Evolutionary conservation across 2,113 vertebrate species (phyloP).

Genomic region (Piprites chloris): DNA sequence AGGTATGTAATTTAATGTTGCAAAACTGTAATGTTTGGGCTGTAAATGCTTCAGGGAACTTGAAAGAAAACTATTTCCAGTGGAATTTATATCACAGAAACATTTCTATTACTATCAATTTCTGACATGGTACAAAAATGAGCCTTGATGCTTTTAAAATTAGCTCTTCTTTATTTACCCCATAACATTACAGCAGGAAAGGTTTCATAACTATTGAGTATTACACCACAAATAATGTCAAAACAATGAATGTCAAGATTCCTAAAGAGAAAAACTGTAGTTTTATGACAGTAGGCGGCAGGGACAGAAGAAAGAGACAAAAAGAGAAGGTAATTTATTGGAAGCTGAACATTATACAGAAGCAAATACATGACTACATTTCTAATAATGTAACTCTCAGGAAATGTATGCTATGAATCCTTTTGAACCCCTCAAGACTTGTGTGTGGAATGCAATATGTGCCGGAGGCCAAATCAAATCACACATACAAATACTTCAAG

Average conservation of each 20-base stretch:
- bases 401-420: background rate
- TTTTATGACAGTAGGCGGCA: background rate
- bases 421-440: background rate
- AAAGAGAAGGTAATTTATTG: background rate
- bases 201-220: background rate
- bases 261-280: background rate
- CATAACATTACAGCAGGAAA: background rate
- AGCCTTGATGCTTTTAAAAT: background rate
- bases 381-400: background rate
- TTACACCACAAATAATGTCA: background rate
- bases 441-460: background rate
- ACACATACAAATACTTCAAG: background rate
- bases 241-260: background rate
- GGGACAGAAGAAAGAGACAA: background rate
- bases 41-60: background rate
- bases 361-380: background rate
- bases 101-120: background rate
- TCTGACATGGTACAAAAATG: background rate
- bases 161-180: background rate
- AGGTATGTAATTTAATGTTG: background rate
- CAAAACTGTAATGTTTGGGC: background rate
- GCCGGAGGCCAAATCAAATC: background rate
- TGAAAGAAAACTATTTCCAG: background rate
- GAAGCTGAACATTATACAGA: background rate
- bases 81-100: conserved; percentile 9